Percentiles rank a stretch among this genome's conserved stretches.
Conservation (phyloP, 2,888 invertebrate species). For the Anarsia innoxiella region DNA sequence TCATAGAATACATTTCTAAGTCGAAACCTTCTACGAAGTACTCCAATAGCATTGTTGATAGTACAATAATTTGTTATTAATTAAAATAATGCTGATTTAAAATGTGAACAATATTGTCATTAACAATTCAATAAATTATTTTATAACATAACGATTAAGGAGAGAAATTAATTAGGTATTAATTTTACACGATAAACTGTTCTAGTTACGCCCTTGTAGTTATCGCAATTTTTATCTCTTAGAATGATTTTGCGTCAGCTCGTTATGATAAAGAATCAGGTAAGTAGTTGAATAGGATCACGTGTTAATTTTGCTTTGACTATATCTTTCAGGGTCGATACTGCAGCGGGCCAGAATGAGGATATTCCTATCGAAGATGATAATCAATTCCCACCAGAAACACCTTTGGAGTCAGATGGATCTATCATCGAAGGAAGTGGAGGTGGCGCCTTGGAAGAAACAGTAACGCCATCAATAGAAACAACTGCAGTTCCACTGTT, state of each 20-base stretch:
- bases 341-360: conserved; percentile 39
- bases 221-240: conserved; percentile 61
- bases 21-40: too few species aligned
- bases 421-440: conserved; percentile 46
- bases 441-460: conserved; percentile 36
- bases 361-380: conserved; percentile 58
- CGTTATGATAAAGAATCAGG: conserved; percentile 47
- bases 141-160: background rate
- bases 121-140: background rate
- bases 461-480: conserved; percentile 24
- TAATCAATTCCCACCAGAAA: conserved; percentile 58
- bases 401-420: conserved; percentile 35
- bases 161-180: too few species aligned
- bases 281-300: conserved; percentile 44
- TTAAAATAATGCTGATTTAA: too few species aligned
- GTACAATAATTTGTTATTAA: too few species aligned
- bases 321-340: conserved; percentile 34
- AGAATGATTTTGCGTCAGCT: conserved; percentile 57
- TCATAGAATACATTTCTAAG: too few species aligned
- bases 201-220: conserved; percentile 48
- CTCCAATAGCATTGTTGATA: too few species aligned
- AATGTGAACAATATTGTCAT: too few species aligned
- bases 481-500: conserved; percentile 28
- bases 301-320: conserved; percentile 32
- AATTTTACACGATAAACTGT: too few species aligned